These are phyloP conservation scores for Peromyscus melanophrys DNA, from an alignment of 2,797 vertebrate species.

Conservation along the genomic window DNA sequence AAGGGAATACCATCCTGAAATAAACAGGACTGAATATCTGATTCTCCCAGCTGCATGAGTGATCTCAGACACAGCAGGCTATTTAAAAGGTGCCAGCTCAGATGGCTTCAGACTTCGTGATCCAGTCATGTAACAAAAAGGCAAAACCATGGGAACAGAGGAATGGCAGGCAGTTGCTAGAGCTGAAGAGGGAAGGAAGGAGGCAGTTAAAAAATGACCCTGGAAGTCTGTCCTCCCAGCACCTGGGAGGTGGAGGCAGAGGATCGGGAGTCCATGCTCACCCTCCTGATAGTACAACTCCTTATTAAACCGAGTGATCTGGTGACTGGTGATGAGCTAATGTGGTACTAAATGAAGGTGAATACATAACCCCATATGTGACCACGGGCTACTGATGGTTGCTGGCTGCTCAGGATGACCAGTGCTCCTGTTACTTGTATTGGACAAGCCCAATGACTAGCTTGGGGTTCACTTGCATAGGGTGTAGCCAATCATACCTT, in stretches of 20 bases:
- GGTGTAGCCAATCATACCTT: not conserved
- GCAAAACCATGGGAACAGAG: not conserved
- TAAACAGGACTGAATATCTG: not conserved
- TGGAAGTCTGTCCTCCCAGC: not conserved
- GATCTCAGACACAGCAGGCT: not conserved
- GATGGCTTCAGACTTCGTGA: not conserved
- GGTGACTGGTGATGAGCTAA: not conserved
- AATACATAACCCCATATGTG: no score
- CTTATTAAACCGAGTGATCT: not conserved
- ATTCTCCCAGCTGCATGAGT: not conserved
- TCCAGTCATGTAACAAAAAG: not conserved
- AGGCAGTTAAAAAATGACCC: not conserved
- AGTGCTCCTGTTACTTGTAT: not conserved
- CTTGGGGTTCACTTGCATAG: not conserved
- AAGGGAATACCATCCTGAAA: not conserved
- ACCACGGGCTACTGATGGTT: not conserved
- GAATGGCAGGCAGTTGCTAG: not conserved
- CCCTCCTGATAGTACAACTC: not conserved
- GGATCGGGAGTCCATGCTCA: not conserved
- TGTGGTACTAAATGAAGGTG: not conserved
- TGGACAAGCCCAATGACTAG: not conserved
- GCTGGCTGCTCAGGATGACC: not conserved
- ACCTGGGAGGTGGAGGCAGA: not conserved
- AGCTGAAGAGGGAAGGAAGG: not conserved
- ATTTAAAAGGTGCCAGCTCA: not conserved